Evolutionary conservation across 2,797 vertebrate species (phyloP), one percentile per base, ranked within the genome.

Genomic region (Danio aesculapii): DNA sequence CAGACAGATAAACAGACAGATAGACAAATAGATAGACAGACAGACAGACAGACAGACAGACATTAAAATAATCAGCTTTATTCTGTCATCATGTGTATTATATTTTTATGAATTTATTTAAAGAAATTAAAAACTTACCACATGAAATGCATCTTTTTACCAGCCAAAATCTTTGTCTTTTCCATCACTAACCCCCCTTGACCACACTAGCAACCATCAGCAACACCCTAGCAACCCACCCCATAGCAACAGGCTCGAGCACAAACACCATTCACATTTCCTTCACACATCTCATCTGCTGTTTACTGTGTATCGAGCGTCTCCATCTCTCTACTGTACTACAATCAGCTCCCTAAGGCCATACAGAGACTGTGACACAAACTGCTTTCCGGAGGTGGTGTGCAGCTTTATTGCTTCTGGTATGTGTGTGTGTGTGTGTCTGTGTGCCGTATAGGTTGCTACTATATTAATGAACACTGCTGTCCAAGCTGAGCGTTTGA

Each of bases 371-470:
- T 80, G 88, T 85, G 83, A 75, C 78, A 75, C 69, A 61, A 74
- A 79, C 83, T 84, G 81, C 66, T 68, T 74, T 16, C 52, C 80
- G 73, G 84, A 86, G 84, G 88, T 85, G 84, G 78, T 30, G 30
- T 1, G 30, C 30, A 1, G 47, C 81, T 70, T 81, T 61, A 41
- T 86, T 90, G 88, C 82, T 75, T 62, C 14, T 13, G 52, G 7
- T 52, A 5, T 43, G n/a, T 0, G 14, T 69, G 67, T 9, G 1
- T 13, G 19, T 12, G 16, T 52, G 43, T 59, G 53, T 59, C 44
- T 19, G 43, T 73, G 41, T 49, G 52, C 61, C n/a, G 17, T 87
- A 89, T 80, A 59, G 30, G 57, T 58, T 66, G 10, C 6, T 44
- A 41, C 43, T 43, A 57, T 55, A 49, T 77, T 49, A 76, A 57